Evolutionary conservation across 2,888 invertebrate genomes (phyloP), one percentile per base, ranked within the genome.

Genomic region (Esperia sulphurella): DNA sequence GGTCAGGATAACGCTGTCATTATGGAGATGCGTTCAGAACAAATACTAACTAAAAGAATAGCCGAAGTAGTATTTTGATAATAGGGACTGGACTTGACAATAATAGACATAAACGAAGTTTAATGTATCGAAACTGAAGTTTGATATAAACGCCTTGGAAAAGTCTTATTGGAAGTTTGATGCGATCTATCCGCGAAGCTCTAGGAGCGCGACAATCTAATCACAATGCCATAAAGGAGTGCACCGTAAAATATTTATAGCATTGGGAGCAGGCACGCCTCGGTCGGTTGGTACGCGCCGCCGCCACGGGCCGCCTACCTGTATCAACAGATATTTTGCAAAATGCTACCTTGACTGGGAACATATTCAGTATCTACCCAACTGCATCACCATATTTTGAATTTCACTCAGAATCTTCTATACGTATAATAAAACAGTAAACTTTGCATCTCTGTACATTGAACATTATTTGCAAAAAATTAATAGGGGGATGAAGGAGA

Each of bases 161-260:
- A 63, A 58, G 61, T 65, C 70, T 75, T 71, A 71, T 80, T 77
- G 71, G 75, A 79, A 78, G 74, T 78, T 79, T 75, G 69, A 79
- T 78, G 71, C 67, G 65, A 75, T 75, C 75, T 74, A 79, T 79
- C 70, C 69, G 65, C 68, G 70, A 67, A 69, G 67, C 68, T 63
- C 63, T 65, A 65, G 66, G 64, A 68, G 63, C 68, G 70, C 77
- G 76, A 81, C 76, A 77, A 80, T 80, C 80, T 79, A 79, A 81
- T 81, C 81, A 78, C 75, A 80, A 75, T 79, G 72, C 75, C 71
- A 75, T 82, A 75, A 80, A 79, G 76, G 75, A 81, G 71, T 79
- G 77, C 73, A 79, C 76, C 72, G 80, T 83, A 82, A 82, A 83
- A 82, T 83, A 83, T 84, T 82, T 82, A 84, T 77, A 70, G 70